Conservation (phyloP, 1,140 invertebrate genomes). For the Micrasema minimum region DNA sequence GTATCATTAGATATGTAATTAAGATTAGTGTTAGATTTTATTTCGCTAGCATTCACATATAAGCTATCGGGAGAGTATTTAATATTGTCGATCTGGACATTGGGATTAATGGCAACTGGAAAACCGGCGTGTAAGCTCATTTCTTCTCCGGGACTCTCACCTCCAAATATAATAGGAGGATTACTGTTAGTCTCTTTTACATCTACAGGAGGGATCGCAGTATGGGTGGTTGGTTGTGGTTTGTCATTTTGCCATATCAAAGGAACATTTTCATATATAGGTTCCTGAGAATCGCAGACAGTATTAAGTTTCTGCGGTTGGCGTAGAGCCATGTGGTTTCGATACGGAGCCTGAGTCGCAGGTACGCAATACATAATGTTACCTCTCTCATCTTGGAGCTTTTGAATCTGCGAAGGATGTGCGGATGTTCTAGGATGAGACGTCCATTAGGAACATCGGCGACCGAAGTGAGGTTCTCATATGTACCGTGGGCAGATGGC, state of each 20-base stretch:
- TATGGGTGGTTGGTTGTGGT: constrained; percentile 63
- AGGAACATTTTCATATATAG: constrained; percentile 84
- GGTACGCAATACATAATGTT: constrained; percentile 72
- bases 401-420: constrained; percentile 70
- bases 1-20: constrained; percentile 41
- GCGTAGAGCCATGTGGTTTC: constrained; percentile 64
- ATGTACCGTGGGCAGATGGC: constrained; percentile 73
- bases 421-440: constrained; percentile 61
- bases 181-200: constrained; percentile 60
- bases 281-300: constrained; percentile 69
- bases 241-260: constrained; percentile 69
- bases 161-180: constrained; percentile 49
- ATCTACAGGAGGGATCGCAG: constrained; percentile 75
- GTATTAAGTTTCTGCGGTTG: constrained; percentile 60
- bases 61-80: constrained; percentile 57
- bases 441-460: constrained; percentile 60
- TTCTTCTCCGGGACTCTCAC: constrained; percentile 26
- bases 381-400: constrained; percentile 69
- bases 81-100: constrained; percentile 49
- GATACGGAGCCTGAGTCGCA: constrained; percentile 65
- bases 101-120: constrained; percentile 43
- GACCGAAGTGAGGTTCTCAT: constrained; percentile 72
- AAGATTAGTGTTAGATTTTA: constrained; percentile 55
- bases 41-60: constrained; percentile 64
- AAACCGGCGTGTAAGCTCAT: constrained; percentile 13